Conservation (phyloP, 2,797 vertebrate species). For the Gallinago solitaria region DNA sequence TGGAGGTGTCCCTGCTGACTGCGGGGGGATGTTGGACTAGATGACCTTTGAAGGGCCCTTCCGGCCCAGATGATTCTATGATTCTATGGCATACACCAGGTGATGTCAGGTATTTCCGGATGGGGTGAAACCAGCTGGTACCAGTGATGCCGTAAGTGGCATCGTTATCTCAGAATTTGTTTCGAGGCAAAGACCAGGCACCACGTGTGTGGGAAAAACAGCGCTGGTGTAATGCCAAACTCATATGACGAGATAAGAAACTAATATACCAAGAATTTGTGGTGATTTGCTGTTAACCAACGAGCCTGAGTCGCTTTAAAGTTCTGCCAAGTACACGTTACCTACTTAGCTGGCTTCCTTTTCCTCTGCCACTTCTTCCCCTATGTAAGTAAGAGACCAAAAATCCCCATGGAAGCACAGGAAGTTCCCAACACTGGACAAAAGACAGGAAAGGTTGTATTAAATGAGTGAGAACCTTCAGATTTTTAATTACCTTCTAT, state of each 20-base stretch:
- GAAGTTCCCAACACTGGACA: not conserved
- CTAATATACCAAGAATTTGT: not conserved
- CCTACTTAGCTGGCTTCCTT: not conserved
- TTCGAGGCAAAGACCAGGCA: not conserved
- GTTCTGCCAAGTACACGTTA: not conserved
- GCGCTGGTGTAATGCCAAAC: not conserved
- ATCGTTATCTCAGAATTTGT: not conserved
- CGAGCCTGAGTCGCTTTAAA: not conserved
- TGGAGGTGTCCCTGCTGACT: too few species aligned
- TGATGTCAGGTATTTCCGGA: not conserved
- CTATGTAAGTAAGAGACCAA: not conserved
- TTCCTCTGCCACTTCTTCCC: not conserved
- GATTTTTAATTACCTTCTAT: conserved; percentile 7
- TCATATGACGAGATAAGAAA: not conserved
- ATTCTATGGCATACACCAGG: not conserved
- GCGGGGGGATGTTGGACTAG: too few species aligned
- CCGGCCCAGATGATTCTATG: too few species aligned
- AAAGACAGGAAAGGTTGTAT: not conserved
- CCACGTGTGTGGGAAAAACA: not conserved
- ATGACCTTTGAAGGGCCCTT: too few species aligned
- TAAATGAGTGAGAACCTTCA: not conserved
- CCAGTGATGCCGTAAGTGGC: not conserved
- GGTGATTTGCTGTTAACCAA: not conserved
- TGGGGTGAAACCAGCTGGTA: not conserved
- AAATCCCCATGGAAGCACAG: not conserved